Conservation (phyloP, 37 sponge, comb jelly and placozoan species). For the Cliona cf. orientalis region DNA sequence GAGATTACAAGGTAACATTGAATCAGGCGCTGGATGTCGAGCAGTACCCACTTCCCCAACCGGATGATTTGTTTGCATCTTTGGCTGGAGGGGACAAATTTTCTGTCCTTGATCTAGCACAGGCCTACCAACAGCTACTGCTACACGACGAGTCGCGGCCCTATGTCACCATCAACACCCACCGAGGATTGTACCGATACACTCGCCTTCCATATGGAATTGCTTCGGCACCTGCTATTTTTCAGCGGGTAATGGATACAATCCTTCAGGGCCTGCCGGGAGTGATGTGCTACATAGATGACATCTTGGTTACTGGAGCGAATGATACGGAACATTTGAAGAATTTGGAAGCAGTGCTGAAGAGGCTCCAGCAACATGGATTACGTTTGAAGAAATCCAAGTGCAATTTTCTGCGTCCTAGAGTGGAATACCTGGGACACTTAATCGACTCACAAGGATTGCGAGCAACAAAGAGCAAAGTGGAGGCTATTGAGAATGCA, state of each 20-base stretch:
- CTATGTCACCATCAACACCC: conserved; percentile 20
- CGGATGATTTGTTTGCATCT: conserved; percentile 34
- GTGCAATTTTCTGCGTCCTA: conserved; percentile 12
- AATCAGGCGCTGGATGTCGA: conserved; percentile 38
- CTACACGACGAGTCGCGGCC: not conserved
- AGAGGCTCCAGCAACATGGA: conserved; percentile 18
- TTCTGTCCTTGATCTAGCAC: conserved; percentile 38
- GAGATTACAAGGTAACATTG: conserved; percentile 51
- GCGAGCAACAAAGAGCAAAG: not conserved
- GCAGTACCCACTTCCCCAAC: conserved; percentile 37
- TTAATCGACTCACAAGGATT: conserved; percentile 15
- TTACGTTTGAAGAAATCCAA: conserved; percentile 15
- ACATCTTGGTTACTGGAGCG: conserved; percentile 42
- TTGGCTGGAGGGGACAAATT: conserved; percentile 32
- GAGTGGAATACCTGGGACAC: conserved; percentile 53
- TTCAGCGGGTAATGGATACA: conserved; percentile 15
- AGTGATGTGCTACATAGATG: conserved; percentile 1
- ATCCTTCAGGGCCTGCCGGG: conserved; percentile 21
- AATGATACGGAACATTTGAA: conserved; percentile 28
- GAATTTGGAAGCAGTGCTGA: conserved; percentile 29
- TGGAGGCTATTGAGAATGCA: conserved; percentile 6
- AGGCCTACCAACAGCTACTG: conserved; percentile 1
- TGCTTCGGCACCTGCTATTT: conserved; percentile 26
- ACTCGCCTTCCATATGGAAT: conserved; percentile 19
- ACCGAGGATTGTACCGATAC: conserved; percentile 19